Conservation (phyloP, 2,797 vertebrate genomes). For the Pyrocephalus nanus region DNA sequence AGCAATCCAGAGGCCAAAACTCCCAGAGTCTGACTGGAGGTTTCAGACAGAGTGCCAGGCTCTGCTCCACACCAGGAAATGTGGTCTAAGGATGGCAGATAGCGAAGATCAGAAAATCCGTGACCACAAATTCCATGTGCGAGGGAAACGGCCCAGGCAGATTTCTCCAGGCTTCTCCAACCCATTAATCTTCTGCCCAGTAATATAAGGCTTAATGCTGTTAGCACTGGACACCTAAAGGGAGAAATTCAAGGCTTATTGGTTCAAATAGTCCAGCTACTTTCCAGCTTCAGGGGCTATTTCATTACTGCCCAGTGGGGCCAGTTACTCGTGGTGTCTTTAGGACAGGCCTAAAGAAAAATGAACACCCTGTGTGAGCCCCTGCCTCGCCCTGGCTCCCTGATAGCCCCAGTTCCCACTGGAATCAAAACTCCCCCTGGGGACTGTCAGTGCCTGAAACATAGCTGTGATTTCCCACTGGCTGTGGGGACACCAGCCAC, state of each 20-base stretch:
- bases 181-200: not conserved
- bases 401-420: not conserved
- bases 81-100: not conserved
- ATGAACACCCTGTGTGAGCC: not conserved
- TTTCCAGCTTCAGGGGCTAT: not conserved
- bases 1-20: not conserved
- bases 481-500: not conserved
- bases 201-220: not conserved
- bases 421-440: not conserved
- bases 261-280: not conserved
- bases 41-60: not conserved
- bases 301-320: not conserved
- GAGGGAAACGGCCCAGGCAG: not conserved
- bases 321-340: not conserved
- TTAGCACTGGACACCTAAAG: not conserved
- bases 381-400: not conserved
- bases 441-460: not conserved
- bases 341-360: not conserved
- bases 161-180: not conserved
- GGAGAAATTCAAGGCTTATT: not conserved
- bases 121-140: not conserved
- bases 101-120: not conserved
- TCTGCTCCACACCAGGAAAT: not conserved
- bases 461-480: not conserved
- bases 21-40: not conserved